These are phyloP conservation scores for Sternarchorhynchus goeldii DNA, from an alignment of 2,797 vertebrate species.

Conservation along the genomic window DNA sequence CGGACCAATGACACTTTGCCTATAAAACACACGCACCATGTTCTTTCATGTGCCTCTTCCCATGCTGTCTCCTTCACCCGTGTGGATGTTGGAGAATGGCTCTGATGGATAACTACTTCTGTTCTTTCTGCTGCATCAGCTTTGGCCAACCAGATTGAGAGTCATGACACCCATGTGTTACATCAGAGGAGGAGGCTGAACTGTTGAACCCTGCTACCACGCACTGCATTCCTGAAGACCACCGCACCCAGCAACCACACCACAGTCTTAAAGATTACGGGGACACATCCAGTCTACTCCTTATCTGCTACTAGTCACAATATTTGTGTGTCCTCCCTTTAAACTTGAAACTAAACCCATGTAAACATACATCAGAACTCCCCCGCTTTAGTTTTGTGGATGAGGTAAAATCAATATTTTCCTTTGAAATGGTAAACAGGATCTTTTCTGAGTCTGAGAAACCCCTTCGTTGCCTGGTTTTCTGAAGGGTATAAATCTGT, in stretches of 20 bases:
- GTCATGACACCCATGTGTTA: constrained; percentile 59
- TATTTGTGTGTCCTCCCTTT: constrained; percentile 50
- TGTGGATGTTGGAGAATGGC: not conserved
- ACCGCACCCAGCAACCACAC: constrained; percentile 44
- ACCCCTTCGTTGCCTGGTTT: constrained; percentile 25
- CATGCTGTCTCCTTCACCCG: not conserved
- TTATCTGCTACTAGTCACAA: constrained; percentile 48
- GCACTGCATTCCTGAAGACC: constrained; percentile 61
- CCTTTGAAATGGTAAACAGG: constrained; percentile 65
- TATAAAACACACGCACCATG: not conserved
- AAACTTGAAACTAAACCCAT: constrained; percentile 51
- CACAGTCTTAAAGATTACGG: constrained; percentile 62
- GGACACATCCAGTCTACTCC: constrained; percentile 45
- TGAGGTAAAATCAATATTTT: constrained; percentile 63
- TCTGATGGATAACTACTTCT: not conserved
- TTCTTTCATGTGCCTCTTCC: not conserved
- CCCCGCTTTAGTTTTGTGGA: constrained; percentile 55
- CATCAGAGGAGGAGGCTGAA: constrained; percentile 65
- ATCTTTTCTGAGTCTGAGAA: constrained; percentile 55
- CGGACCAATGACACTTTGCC: not conserved
- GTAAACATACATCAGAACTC: constrained; percentile 53
- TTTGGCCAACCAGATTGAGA: constrained; percentile 46
- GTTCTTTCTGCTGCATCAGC: not conserved
- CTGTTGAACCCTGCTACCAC: constrained; percentile 63
- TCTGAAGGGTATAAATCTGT: constrained; percentile 64